These are phyloP conservation scores for Zaprionus ornatus DNA, from an alignment of 1,140 invertebrate species.

Conservation along the genomic window DNA sequence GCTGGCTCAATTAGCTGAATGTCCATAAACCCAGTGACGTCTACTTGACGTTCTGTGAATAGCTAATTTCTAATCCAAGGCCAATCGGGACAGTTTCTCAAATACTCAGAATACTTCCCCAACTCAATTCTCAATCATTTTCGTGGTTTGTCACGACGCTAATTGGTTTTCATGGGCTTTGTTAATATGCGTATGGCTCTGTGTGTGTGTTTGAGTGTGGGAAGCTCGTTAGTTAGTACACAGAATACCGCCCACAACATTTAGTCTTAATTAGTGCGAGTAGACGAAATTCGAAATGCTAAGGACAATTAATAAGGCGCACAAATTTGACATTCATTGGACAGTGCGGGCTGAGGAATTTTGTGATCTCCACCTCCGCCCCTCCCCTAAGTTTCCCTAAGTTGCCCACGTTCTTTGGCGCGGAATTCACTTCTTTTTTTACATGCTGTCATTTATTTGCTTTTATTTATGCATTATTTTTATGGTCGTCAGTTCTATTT, in stretches of 20 bases:
- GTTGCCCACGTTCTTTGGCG: not conserved
- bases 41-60: constrained; percentile 1
- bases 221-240: constrained; percentile 37
- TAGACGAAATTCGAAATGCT: constrained; percentile 49
- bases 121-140: constrained; percentile 21
- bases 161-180: constrained; percentile 46
- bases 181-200: not conserved
- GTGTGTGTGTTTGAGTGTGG: constrained; percentile 24
- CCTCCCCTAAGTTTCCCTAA: constrained; percentile 12
- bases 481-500: constrained; percentile 50
- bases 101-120: not conserved
- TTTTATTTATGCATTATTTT: constrained; percentile 81
- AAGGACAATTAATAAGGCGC: constrained; percentile 73
- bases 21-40: not conserved
- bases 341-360: constrained; percentile 42
- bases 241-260: constrained; percentile 46
- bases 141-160: constrained; percentile 28
- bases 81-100: not conserved
- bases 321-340: constrained; percentile 80
- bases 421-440: constrained; percentile 37
- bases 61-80: constrained; percentile 14
- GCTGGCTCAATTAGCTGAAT: not conserved
- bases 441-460: constrained; percentile 80
- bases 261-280: constrained; percentile 74
- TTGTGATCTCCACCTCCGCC: constrained; percentile 23